Evolutionary conservation across 2,113 vertebrate genomes (phyloP).

Genomic region (Macroglossus sobrinus): DNA sequence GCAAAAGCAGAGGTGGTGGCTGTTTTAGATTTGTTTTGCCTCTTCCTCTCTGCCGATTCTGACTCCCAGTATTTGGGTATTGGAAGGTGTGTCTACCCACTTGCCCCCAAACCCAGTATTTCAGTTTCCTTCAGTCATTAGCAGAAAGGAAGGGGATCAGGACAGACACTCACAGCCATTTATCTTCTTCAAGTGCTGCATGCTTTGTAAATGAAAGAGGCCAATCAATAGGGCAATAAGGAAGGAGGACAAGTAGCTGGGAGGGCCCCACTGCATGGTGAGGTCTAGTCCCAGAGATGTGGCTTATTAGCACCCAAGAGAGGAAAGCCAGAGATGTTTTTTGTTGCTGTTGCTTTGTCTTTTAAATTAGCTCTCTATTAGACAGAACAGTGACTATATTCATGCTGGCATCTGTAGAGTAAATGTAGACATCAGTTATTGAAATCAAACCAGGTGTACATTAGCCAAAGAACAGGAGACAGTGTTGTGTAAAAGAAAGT

Average conservation of each 20-base stretch:
- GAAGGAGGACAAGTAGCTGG: conserved; percentile 55
- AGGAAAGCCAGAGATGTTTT: background rate
- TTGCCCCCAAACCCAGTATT: background rate
- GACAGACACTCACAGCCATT: conserved; percentile 33
- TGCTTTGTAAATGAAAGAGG: conserved; percentile 70
- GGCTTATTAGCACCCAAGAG: background rate
- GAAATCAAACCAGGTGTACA: background rate
- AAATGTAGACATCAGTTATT: background rate
- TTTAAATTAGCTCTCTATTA: background rate
- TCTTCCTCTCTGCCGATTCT: background rate
- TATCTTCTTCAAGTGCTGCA: conserved; percentile 38
- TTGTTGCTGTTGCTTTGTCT: too few relatives aligned
- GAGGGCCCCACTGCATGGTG: background rate
- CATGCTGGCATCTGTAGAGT: background rate
- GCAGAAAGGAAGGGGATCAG: conserved; percentile 18
- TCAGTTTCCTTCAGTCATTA: conserved; percentile 6
- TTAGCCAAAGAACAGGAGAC: background rate
- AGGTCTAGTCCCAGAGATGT: background rate
- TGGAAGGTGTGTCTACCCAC: background rate
- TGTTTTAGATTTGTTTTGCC: background rate
- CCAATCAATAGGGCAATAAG: conserved; percentile 69
- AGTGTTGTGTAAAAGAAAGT: background rate
- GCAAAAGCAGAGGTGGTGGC: background rate
- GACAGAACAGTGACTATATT: background rate
- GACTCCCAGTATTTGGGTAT: background rate